Base-by-base conservation (phyloP, 2,113 vertebrate species). In the Athene cunicularia region DNA sequence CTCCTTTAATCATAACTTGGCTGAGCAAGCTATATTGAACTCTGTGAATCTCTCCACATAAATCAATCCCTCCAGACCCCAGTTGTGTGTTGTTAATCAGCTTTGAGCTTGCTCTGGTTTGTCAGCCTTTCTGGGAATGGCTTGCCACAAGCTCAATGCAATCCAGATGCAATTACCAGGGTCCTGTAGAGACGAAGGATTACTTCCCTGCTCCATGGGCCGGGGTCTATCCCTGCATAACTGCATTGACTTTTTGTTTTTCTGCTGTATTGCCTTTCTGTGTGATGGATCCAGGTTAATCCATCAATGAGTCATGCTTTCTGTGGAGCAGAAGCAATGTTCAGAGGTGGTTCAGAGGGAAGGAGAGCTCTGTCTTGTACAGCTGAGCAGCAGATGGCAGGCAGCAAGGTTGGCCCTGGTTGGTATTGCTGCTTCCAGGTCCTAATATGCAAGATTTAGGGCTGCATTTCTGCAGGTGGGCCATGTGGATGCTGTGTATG, bases 111-210 rank as follows among this genome's bases (percentile, higher is more conserved):
- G 2, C 59, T 55, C 50, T 1, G 8, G 24, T 55, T 86, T 92
- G 33, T 90, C 82, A 79, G 60, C 63, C 33, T 80, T 47, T 50
- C 86, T 88, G 92, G 81, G 81, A 88, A 86, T 2, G 56, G 37
- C 43, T 67, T 76, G 92, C 76, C 50, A 14, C 0, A 8, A 88
- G 50, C 72, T 86, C 33, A 3, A 33, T 83, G 91, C 26, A 58
- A 90, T 80, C 93, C 95, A 92, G 91, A 58, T 88, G 80, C 50
- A 62, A 80, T 93, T 76, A 62, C 22, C 41, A 43, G 37, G 50
- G 39, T 82, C 50, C 62, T 45, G 4, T 3, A 26, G 62, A 68
- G 70, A 39, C 60, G 37, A 79, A 60, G 39, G 45, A 66, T 84
- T 84, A 47, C 76, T 83, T 30, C 50, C 33, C 84, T 4, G 4